Conservation (phyloP, 2,888 invertebrate genomes). For the Cotesia congregata region DNA sequence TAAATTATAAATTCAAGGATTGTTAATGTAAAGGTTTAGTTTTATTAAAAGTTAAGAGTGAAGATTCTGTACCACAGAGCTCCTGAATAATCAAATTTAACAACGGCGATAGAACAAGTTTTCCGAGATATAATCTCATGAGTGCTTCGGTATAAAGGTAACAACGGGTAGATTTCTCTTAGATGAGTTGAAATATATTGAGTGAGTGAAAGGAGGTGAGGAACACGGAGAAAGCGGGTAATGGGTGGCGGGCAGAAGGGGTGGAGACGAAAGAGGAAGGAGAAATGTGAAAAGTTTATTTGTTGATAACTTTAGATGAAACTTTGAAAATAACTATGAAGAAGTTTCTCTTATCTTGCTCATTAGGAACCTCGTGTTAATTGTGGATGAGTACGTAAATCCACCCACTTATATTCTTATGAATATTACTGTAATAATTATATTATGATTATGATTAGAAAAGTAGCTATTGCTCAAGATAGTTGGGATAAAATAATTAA, state of each 20-base stretch:
- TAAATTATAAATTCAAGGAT: not conserved
- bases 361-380: slow-evolving; percentile 8
- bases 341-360: slow-evolving; percentile 16
- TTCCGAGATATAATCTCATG: slow-evolving; percentile 13
- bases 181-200: slow-evolving; percentile 10
- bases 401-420: not conserved
- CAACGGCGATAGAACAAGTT: slow-evolving; percentile 15
- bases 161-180: not conserved
- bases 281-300: slow-evolving; percentile 9
- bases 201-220: not conserved
- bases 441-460: too few species aligned
- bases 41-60: slow-evolving; percentile 3
- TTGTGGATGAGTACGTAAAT: slow-evolving; percentile 8
- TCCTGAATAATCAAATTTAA: slow-evolving; percentile 6
- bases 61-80: not conserved
- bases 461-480: too few species aligned
- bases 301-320: slow-evolving; percentile 15
- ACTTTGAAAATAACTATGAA: slow-evolving; percentile 8
- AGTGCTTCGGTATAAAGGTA: not conserved
- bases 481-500: too few species aligned
- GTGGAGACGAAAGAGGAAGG: not conserved
- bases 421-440: not conserved
- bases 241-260: not conserved
- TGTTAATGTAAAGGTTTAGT: not conserved
- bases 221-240: not conserved